phyloP scores from a whole-genome alignment of 2,797 vertebrate species.

The Melanogrammus aeglefinus region DNA sequence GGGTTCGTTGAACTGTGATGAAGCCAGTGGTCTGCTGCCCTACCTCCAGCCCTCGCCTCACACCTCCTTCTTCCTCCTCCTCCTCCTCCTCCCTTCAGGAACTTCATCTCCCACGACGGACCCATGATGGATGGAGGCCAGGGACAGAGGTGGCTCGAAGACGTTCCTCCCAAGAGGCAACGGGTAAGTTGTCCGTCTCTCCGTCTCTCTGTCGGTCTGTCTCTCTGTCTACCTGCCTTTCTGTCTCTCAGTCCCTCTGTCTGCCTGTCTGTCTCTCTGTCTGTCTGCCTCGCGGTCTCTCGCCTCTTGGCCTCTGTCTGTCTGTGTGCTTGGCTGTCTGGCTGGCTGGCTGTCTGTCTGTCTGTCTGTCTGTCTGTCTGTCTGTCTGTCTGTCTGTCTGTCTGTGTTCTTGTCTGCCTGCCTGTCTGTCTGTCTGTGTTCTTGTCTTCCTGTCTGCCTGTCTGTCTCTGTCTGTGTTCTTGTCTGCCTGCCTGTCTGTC shows the following conservation, averaged over 20 bases:
- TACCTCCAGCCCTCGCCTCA: neutral
- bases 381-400: too few relatives aligned
- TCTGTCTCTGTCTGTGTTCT: too few relatives aligned
- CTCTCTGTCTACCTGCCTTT: neutral
- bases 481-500: too few relatives aligned
- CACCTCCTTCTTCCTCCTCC: neutral
- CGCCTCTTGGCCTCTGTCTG: too few relatives aligned
- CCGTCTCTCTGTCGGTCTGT: too few relatives aligned
- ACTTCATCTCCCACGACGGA: slow-evolving; percentile 83
- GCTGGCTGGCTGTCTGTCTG: too few relatives aligned
- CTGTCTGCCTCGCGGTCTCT: neutral
- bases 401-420: too few relatives aligned
- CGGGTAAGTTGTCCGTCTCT: slow-evolving; percentile 70
- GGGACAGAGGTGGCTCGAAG: slow-evolving; percentile 85
- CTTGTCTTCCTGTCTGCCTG: too few relatives aligned
- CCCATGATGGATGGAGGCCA: slow-evolving; percentile 79
- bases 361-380: too few relatives aligned
- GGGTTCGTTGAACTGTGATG: neutral
- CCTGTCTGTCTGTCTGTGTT: too few relatives aligned
- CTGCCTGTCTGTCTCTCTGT: neutral
- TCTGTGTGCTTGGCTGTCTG: too few relatives aligned
- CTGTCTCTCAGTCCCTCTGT: neutral
- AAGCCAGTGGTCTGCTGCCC: neutral
- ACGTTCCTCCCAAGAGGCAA: slow-evolving; percentile 82
- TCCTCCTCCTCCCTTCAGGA: slow-evolving; percentile 62